These are phyloP conservation scores for Drosophila anomelani DNA, from an alignment of 2,888 invertebrate species.

Conservation along the genomic window DNA sequence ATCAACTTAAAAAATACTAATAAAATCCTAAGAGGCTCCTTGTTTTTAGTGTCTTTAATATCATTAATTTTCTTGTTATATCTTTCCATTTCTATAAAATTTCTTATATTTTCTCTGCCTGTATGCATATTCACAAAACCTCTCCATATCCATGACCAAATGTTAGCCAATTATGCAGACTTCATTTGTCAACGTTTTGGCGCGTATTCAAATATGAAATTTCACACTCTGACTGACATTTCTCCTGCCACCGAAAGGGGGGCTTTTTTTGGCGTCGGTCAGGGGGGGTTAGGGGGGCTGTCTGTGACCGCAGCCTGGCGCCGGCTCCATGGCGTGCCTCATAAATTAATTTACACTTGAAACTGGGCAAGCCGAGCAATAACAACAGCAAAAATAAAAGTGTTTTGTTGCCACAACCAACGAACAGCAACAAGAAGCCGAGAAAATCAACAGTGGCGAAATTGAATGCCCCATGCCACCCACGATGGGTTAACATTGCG, in stretches of 20 bases:
- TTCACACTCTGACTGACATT: constrained; percentile 76
- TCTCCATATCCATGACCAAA: constrained; percentile 34
- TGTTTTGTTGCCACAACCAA: constrained; percentile 33
- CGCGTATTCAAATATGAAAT: constrained; percentile 71
- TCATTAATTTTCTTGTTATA: background rate
- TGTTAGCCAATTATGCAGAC: constrained; percentile 67
- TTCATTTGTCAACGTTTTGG: constrained; percentile 64
- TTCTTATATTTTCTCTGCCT: background rate
- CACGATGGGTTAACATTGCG: constrained; percentile 33
- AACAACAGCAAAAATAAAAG: constrained; percentile 29
- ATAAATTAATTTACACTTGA: constrained; percentile 79
- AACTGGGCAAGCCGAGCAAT: constrained; percentile 62
- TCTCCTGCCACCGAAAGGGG: constrained; percentile 35
- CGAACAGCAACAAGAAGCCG: constrained; percentile 9
- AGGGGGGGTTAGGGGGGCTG: background rate
- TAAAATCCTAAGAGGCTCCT: background rate
- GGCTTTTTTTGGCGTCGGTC: background rate
- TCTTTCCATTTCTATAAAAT: too few relatives aligned
- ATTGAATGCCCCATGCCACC: constrained; percentile 32
- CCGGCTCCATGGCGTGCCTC: constrained; percentile 70
- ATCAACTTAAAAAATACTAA: background rate
- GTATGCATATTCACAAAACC: constrained; percentile 7
- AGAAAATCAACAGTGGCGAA: constrained; percentile 44
- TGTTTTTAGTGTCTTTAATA: background rate
- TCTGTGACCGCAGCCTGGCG: constrained; percentile 63